Base-by-base conservation (phyloP, 2,113 vertebrate genomes). In the Sceloporus tristichus region DNA sequence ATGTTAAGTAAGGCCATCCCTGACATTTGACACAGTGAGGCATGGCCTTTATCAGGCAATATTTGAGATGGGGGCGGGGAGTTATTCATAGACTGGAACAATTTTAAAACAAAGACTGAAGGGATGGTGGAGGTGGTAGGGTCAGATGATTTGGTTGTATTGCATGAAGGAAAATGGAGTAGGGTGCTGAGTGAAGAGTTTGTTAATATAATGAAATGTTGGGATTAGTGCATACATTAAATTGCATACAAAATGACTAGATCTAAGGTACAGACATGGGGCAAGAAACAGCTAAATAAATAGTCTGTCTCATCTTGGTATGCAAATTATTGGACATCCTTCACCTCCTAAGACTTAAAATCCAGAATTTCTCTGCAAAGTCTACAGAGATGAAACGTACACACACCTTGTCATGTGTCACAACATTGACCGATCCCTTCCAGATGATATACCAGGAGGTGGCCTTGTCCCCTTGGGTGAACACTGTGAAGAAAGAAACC, bases 361-460 rank as follows among this genome's bases (percentile, higher is more conserved):
- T 71, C 18, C 9, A 53, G 42, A 13, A 19, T 76, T 79, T 40
- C 1, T 0, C 9, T 10, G 8, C 42, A 5, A 53, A 19, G 6
- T 3, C 76, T 70, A 25, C 14, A 70, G 73, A 84, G 34, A 34
- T 40, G 8, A 70, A 68, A 53, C 21, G 1, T 34, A 3, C 4
- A 62, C 86, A 54, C 21, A 98, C 98, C 98, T 99, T 99, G 87
- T 98, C 98, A 0, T 98, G 98, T 38, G 98, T 99, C 94, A 99
- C 98, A 88, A 99, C 98, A 2, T 99, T 99, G 66, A 99, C 98
- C 0, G 98, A 99, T 54, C 98, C 98, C 95, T 98, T 99, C 98
- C 98, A 99, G 96, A 99, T 97, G 93, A 99, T 99, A 96, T 98
- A 99, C 98, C 98, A 99, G 0, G 98, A 99, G 0, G 98, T 98